These are phyloP conservation scores for Cephalopterus ornatus DNA, from an alignment of 2,113 vertebrate genomes.

Conservation along the genomic window DNA sequence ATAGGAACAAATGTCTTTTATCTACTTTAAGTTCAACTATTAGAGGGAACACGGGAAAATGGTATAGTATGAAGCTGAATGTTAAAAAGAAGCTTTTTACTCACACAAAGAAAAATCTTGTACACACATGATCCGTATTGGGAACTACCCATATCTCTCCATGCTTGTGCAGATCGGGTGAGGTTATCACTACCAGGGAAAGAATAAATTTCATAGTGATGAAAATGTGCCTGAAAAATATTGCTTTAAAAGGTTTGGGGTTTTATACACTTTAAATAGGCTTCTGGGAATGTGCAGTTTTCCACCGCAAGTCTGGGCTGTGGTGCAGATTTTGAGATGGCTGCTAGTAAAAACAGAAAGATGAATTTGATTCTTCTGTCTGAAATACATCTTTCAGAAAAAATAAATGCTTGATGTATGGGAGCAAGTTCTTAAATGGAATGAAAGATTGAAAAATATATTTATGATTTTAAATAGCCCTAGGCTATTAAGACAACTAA, in stretches of 20 bases:
- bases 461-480: background rate
- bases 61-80: background rate
- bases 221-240: background rate
- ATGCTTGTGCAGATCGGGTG: constrained; percentile 90
- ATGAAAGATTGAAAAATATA: background rate
- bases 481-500: background rate
- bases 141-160: constrained; percentile 93
- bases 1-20: background rate
- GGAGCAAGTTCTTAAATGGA: background rate
- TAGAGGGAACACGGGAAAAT: background rate
- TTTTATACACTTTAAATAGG: background rate
- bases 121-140: constrained; percentile 90
- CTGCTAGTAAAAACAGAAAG: background rate
- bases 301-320: background rate
- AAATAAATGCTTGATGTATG: background rate
- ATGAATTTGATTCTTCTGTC: background rate
- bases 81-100: constrained; percentile 52
- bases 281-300: background rate
- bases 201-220: background rate
- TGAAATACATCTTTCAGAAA: background rate
- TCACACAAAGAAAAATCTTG: constrained; percentile 94
- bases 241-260: background rate
- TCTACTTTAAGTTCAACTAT: background rate
- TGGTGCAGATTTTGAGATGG: background rate
- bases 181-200: constrained; percentile 82